Percentiles rank a stretch among this genome's conserved stretches.
Evolutionary conservation across 37 sponge, comb jelly and placozoan species (phyloP).

Genomic region (Petrosia ficiformis): DNA sequence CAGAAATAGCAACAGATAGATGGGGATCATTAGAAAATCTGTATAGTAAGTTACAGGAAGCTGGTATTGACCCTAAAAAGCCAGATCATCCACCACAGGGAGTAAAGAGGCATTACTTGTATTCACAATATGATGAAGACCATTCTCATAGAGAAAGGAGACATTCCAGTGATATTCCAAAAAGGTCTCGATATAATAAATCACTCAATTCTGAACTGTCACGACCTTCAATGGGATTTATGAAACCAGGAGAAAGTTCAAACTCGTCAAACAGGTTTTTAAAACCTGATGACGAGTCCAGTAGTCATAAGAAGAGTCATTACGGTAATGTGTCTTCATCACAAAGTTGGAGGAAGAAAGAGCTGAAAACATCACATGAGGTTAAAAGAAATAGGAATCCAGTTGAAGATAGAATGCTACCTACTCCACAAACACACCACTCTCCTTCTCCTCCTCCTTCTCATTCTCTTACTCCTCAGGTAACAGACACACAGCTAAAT

Average conservation of each 20-base stretch:
- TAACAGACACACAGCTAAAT: constrained; percentile 75
- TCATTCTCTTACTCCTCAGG: constrained; percentile 4
- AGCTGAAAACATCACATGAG: not conserved
- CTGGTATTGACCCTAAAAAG: constrained; percentile 62
- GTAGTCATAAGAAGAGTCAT: not conserved
- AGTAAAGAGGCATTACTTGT: not conserved
- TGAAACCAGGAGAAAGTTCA: constrained; percentile 24
- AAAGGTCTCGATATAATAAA: not conserved
- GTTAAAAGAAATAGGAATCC: not conserved
- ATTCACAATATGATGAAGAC: not conserved
- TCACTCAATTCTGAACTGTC: not conserved
- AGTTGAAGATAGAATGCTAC: not conserved
- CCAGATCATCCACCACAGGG: constrained; percentile 25
- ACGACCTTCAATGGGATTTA: constrained; percentile 1
- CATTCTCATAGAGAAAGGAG: constrained; percentile 1
- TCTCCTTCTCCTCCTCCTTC: not conserved
- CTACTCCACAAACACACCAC: not conserved
- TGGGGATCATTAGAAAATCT: constrained; percentile 78
- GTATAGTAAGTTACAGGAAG: constrained; percentile 30
- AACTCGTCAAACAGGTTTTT: not conserved
- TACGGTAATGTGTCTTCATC: not conserved
- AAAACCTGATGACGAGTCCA: not conserved
- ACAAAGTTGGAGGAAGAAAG: constrained; percentile 8
- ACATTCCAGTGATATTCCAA: not conserved
- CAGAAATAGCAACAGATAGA: constrained; percentile 53